A percentile compares a stretch with the other conserved stretches of the same genome.
Conservation (phyloP, 2,888 invertebrate genomes). For the Rhamnusium bicolor region DNA sequence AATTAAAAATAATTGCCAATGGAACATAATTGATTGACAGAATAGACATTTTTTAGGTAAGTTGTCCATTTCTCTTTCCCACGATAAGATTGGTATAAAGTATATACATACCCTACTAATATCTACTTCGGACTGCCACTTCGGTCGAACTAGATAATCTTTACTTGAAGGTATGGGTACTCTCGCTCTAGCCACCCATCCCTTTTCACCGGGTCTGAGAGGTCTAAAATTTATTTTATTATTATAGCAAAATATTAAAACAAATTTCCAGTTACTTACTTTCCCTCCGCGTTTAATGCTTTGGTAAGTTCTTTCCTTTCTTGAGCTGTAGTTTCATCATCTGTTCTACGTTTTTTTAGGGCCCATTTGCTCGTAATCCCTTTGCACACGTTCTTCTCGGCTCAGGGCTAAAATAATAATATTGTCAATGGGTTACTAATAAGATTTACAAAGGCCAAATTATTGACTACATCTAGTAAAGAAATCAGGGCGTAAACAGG, state of each 20-base stretch:
- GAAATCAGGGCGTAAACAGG: no score
- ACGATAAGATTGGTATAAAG: no score
- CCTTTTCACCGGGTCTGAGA: slow-evolving; percentile 93
- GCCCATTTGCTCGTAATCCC: slow-evolving; percentile 91
- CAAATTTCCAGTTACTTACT: no score
- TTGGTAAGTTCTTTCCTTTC: slow-evolving; percentile 77
- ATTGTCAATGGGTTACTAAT: no score
- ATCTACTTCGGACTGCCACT: slow-evolving; percentile 91
- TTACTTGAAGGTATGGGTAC: slow-evolving; percentile 96
- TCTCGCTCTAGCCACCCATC: slow-evolving; percentile 95
- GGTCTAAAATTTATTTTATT: slow-evolving; percentile 74
- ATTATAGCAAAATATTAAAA: no score
- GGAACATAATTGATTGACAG: no score
- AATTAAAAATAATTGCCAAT: no score
- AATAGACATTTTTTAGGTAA: no score
- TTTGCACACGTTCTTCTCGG: slow-evolving; percentile 93
- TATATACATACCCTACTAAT: slow-evolving; percentile 79
- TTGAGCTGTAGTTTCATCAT: slow-evolving; percentile 71
- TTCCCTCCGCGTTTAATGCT: slow-evolving; percentile 77
- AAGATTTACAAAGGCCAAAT: no score
- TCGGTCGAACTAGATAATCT: slow-evolving; percentile 96
- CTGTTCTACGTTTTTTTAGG: slow-evolving; percentile 71
- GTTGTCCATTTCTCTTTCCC: no score
- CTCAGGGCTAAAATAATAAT: slow-evolving; percentile 80
- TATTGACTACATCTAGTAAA: no score